phyloP scores from a whole-genome alignment of 2,888 invertebrate species.

The Drosophila percnosoma region DNA sequence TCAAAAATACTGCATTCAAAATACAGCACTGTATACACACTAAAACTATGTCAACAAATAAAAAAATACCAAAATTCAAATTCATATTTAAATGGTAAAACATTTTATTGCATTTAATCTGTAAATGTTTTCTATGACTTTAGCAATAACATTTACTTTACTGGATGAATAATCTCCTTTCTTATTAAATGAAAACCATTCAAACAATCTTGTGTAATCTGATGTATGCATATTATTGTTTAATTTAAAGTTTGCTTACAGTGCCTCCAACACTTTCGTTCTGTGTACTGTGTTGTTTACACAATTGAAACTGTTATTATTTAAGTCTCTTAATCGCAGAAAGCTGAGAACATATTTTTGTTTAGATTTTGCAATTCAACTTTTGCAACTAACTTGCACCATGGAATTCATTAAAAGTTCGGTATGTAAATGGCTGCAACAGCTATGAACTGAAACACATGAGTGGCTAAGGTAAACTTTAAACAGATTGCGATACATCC shows the following conservation, averaged over 20 bases:
- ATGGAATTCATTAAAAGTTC: conserved; percentile 18
- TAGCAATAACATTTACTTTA: neutral
- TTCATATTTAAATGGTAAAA: neutral
- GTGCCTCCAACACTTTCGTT: neutral
- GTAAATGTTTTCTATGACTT: neutral
- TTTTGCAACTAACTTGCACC: conserved; percentile 6
- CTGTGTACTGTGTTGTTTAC: neutral
- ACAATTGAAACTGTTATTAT: conserved; percentile 1
- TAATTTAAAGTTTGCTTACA: neutral
- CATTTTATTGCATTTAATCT: neutral
- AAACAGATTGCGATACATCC: neutral
- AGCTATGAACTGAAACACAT: conserved; percentile 3
- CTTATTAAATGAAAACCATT: neutral
- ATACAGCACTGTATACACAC: neutral
- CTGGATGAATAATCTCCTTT: neutral
- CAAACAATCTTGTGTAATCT: neutral
- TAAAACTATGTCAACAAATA: neutral
- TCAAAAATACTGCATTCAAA: neutral
- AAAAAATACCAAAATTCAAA: neutral
- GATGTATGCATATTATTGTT: conserved; percentile 4
- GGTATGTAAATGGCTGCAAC: neutral
- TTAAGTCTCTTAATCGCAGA: neutral
- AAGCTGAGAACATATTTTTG: conserved; percentile 9
- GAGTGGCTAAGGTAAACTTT: neutral
- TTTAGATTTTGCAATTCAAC: conserved; percentile 11